Base-by-base conservation (phyloP, 2,888 invertebrate genomes). In the Drosophila pseudotakahashii region DNA sequence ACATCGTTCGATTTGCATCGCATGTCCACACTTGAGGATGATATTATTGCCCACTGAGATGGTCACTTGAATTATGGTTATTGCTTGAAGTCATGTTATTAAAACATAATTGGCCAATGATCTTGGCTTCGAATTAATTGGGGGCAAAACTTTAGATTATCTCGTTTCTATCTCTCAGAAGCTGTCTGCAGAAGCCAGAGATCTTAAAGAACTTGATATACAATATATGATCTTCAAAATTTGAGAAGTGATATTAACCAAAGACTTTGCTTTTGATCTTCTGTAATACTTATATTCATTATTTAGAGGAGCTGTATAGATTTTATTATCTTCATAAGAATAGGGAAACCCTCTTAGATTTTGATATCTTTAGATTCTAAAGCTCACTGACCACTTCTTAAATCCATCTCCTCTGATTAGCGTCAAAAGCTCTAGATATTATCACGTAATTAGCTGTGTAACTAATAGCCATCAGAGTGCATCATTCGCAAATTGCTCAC, bases 381-480 rank as follows among this genome's bases (percentile, higher is more conserved):
- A 34, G 11, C 6, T 14, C 47, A 47, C 47, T 14, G 10, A 32
- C 37, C 37, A 52, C 14, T 54, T 7, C 34, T 59, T 11, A 30
- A 30, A 6, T 13, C 32, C 13, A 54, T n/a, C 54, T n/a, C 11
- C 13, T 6, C 2, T 11, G 23, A 23, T 51, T n/a, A 51, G 34
- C 48, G 34, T 48, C 45, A 55, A 36, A 16, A 55, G 36, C 45
- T 36, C 26, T 16, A 36, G 55, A 55, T 55, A 55, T 36, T 55
- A 30, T 19, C 7, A 13, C 34, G 52, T 59, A 42, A 52, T 59
- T 59, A 52, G 41, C 52, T 34, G 32, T 36, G 42, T 34, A 59
- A 42, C 42, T 66, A 64, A 64, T 66, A 39, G 53, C 39, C 66
- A 44, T 14, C 64, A 2, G 37, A 64, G 45, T 66, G 66, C 53